Base-by-base conservation (phyloP, 2,888 invertebrate genomes). In the Eudemis profundana region DNA sequence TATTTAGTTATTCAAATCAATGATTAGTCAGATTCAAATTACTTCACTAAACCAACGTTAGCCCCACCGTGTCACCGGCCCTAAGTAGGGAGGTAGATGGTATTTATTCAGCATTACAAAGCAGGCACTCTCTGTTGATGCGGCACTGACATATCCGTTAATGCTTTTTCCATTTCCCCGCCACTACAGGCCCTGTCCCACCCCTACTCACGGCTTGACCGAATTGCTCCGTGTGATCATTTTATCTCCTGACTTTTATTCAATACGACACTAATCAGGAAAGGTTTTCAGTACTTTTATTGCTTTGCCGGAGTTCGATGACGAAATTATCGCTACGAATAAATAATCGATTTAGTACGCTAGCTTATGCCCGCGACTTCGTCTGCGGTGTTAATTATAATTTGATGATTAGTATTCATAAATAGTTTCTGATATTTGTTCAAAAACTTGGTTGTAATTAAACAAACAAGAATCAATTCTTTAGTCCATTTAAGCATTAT, bases 141-240 rank as follows among this genome's bases (percentile, higher is more conserved):
- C 89, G 88, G 82, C 86, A 81, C 88, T 92, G 91, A 90, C 90
- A 90, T 86, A 90, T 91, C 90, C 90, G 91, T 86, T 92, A 92
- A 93, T 92, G 92, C 90, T 89, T 91, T 90, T 91, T 89, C 92
- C 91, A 91, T 92, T 90, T 88, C 88, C 87, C 84, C 83, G 78
- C 77, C 79, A 83, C 85, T 83, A 80, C 78, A 77, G 78, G 70
- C 74, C 72, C 74, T 75, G 70, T 68, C 77, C 75, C 78, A 54
- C 70, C 79, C 78, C 79, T 76, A 73, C 76, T 78, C 80, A 75
- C 80, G 77, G 84, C 85, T 86, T 87, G 86, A 86, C 87, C 89
- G 79, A 86, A 82, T 79, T 83, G 83, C 78, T 81, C 72, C 72
- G 72, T 72, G 76, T 78, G 74, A 78, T 77, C 73, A 70, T 76